phyloP scores from a whole-genome alignment of 2,888 invertebrate species.

The Nomada hirtipes region DNA sequence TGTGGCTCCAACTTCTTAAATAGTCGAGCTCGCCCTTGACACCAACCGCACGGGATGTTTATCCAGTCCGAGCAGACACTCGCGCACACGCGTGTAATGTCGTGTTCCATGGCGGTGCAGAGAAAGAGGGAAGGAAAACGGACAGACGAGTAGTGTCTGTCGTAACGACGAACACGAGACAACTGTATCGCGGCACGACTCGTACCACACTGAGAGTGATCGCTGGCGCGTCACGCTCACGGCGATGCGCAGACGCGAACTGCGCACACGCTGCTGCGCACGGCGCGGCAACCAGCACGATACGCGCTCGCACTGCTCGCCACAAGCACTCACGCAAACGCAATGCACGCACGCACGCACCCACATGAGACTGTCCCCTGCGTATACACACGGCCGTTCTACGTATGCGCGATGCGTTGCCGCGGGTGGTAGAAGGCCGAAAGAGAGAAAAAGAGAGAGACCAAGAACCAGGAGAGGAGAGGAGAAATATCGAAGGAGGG shows the following conservation, averaged over 20 bases:
- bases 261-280: conserved; percentile 73
- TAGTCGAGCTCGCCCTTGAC: conserved; percentile 41
- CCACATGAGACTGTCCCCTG: not conserved
- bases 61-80: conserved; percentile 43
- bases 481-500: conserved; percentile 34
- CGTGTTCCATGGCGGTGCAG: conserved; percentile 51
- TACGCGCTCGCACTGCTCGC: conserved; percentile 42
- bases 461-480: conserved; percentile 19
- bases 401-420: conserved; percentile 60
- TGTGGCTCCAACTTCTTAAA: conserved; percentile 21
- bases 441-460: conserved; percentile 11
- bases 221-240: conserved; percentile 77
- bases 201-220: conserved; percentile 80
- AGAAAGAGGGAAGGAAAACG: conserved; percentile 10
- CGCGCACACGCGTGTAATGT: conserved; percentile 52
- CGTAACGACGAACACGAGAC: not conserved
- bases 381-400: conserved; percentile 10
- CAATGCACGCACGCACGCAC: conserved; percentile 55
- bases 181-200: conserved; percentile 71
- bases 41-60: conserved; percentile 48
- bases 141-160: not conserved
- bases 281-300: conserved; percentile 60
- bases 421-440: conserved; percentile 55
- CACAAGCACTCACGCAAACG: conserved; percentile 63
- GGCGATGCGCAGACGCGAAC: conserved; percentile 73